Evolutionary conservation across 2,888 invertebrate genomes (phyloP).

Genomic region (Gastrophysa polygoni): DNA sequence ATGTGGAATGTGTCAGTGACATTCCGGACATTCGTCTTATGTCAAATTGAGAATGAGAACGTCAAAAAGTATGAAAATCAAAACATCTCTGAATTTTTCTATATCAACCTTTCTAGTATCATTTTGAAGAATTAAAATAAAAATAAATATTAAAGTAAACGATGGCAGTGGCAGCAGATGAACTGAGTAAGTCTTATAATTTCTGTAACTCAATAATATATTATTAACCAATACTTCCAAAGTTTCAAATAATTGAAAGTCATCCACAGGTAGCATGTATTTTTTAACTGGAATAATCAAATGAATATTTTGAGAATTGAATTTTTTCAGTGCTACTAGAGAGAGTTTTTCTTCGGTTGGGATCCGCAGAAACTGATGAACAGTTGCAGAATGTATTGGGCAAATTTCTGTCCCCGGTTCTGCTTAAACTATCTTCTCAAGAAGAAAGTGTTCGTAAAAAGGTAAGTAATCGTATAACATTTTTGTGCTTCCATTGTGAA

Average conservation of each 20-base stretch:
- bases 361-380: constrained; percentile 88
- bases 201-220: too few species aligned
- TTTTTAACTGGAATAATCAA: too few species aligned
- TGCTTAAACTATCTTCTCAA: constrained; percentile 87
- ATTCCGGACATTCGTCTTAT: too few species aligned
- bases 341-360: constrained; percentile 85
- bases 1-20: too few species aligned
- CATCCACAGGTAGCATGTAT: not conserved
- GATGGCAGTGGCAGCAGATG: constrained; percentile 28
- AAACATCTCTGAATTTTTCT: too few species aligned
- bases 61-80: too few species aligned
- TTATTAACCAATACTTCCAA: too few species aligned
- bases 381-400: constrained; percentile 81
- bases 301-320: not conserved
- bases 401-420: constrained; percentile 85
- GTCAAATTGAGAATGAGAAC: too few species aligned
- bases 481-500: too few species aligned
- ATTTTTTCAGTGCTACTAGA: constrained; percentile 77
- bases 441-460: constrained; percentile 78
- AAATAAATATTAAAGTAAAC: too few species aligned
- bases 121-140: too few species aligned
- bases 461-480: constrained; percentile 47
- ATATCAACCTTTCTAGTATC: too few species aligned
- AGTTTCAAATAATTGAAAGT: constrained; percentile 6
- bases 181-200: constrained; percentile 24